Conservation (phyloP, 2,113 vertebrate species). For the Heterotis niloticus region DNA sequence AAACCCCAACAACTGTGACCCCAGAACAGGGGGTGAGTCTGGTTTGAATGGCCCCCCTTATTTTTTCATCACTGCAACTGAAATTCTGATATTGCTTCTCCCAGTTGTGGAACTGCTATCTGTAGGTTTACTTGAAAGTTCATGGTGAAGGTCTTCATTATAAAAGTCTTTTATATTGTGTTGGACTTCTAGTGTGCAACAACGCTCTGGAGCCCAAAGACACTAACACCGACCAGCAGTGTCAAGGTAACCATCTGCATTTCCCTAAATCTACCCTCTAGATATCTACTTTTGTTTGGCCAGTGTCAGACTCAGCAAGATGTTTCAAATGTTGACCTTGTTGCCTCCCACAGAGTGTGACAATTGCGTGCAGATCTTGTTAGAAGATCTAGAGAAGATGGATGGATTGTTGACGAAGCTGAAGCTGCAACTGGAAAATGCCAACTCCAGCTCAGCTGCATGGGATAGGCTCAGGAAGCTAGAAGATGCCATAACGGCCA, state of each 20-base stretch:
- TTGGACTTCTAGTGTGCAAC: constrained; percentile 72
- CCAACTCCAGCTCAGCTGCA: constrained; percentile 51
- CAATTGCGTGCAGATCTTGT: constrained; percentile 81
- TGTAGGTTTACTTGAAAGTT: not conserved
- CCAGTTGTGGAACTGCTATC: too few relatives aligned
- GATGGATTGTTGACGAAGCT: constrained; percentile 65
- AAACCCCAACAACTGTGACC: constrained; percentile 71
- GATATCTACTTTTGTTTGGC: not conserved
- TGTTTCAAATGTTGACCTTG: not conserved
- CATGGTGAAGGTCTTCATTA: not conserved
- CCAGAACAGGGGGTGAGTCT: constrained; percentile 77
- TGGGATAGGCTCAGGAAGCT: constrained; percentile 71
- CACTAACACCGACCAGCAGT: constrained; percentile 63
- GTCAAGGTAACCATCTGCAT: constrained; percentile 68
- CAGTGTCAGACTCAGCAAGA: not conserved
- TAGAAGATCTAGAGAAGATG: constrained; percentile 73
- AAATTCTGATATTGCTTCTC: too few relatives aligned
- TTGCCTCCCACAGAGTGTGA: constrained; percentile 72
- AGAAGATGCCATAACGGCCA: constrained; percentile 68
- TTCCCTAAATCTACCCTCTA: not conserved
- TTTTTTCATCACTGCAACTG: not conserved
- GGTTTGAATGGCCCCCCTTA: not conserved
- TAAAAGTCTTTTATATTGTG: not conserved
- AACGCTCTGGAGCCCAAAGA: constrained; percentile 79
- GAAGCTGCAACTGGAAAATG: constrained; percentile 70